Evolutionary conservation across 2,797 vertebrate species (phyloP).

Genomic region (Sebastes dallii): DNA sequence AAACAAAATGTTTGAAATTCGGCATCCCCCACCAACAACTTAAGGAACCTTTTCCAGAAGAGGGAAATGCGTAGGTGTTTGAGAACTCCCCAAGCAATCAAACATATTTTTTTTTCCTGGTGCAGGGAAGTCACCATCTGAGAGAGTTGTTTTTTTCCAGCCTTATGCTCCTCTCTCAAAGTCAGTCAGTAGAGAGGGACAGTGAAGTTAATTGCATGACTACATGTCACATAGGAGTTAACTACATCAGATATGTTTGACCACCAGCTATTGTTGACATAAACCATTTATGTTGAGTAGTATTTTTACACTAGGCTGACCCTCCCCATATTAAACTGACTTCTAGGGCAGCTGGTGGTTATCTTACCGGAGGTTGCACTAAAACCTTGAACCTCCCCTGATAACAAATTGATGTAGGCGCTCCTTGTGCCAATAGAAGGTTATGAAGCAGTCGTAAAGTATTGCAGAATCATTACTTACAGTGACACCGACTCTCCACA

Average conservation of each 20-base stretch:
- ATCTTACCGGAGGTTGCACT: slow-evolving; percentile 41
- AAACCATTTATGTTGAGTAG: slow-evolving; percentile 15
- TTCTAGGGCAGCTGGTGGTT: slow-evolving; percentile 40
- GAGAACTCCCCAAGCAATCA: slow-evolving; percentile 55
- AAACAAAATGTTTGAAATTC: slow-evolving; percentile 49
- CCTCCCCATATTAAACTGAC: slow-evolving; percentile 52
- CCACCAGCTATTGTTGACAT: slow-evolving; percentile 17
- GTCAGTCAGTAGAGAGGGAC: slow-evolving; percentile 9
- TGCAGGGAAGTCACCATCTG: slow-evolving; percentile 47
- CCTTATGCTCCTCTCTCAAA: slow-evolving; percentile 10
- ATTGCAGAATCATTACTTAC: slow-evolving; percentile 52
- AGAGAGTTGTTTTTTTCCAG: slow-evolving; percentile 25
- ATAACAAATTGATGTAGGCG: slow-evolving; percentile 48
- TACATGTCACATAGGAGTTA: slow-evolving; percentile 19
- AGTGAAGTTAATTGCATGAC: slow-evolving; percentile 39
- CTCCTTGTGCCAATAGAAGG: slow-evolving; percentile 28
- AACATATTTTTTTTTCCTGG: slow-evolving; percentile 51
- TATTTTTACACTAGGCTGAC: slow-evolving; percentile 22
- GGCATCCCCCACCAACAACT: slow-evolving; percentile 26
- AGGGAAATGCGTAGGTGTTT: slow-evolving; percentile 63
- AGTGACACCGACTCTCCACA: background rate
- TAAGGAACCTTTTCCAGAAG: slow-evolving; percentile 48
- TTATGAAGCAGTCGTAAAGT: slow-evolving; percentile 41
- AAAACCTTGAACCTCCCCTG: slow-evolving; percentile 19
- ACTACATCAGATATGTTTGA: slow-evolving; percentile 35